Conservation (phyloP, 1,140 invertebrate species). For the Caenorhabditis briggsae region DNA sequence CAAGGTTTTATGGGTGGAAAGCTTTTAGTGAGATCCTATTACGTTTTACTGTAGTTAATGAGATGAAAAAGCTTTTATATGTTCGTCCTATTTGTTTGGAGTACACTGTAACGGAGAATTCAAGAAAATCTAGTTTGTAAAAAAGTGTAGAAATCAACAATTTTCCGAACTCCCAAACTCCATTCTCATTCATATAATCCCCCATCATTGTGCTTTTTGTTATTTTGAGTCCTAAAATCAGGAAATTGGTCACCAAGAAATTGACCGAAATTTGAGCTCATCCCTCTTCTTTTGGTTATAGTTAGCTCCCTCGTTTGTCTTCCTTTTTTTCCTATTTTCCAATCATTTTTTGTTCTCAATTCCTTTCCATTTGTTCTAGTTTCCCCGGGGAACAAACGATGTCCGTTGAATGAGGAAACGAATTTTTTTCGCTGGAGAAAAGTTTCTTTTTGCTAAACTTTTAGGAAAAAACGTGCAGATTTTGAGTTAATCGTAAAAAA, state of each 20-base stretch:
- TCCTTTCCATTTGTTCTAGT: neutral
- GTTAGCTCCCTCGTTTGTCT: constrained; percentile 10
- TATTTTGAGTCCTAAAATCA: neutral
- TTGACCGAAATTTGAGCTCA: constrained; percentile 42
- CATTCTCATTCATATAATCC: neutral
- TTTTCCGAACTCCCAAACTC: neutral
- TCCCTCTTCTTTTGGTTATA: neutral
- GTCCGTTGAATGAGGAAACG: neutral
- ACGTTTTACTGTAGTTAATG: no score
- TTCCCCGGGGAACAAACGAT: neutral
- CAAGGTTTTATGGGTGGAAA: no score
- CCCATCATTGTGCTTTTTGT: neutral
- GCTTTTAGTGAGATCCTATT: no score
- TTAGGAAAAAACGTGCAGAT: constrained; percentile 34
- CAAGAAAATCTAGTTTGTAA: no score
- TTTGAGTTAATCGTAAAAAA: neutral
- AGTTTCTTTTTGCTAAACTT: neutral
- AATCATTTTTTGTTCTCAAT: neutral
- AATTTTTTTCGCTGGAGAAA: neutral
- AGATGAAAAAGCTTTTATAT: no score
- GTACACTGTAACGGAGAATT: no score
- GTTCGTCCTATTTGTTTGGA: no score
- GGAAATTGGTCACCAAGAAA: neutral
- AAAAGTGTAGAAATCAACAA: no score
- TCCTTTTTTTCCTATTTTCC: neutral